Base-by-base conservation (phyloP, 1,140 invertebrate genomes). In the Psix sp. region DNA sequence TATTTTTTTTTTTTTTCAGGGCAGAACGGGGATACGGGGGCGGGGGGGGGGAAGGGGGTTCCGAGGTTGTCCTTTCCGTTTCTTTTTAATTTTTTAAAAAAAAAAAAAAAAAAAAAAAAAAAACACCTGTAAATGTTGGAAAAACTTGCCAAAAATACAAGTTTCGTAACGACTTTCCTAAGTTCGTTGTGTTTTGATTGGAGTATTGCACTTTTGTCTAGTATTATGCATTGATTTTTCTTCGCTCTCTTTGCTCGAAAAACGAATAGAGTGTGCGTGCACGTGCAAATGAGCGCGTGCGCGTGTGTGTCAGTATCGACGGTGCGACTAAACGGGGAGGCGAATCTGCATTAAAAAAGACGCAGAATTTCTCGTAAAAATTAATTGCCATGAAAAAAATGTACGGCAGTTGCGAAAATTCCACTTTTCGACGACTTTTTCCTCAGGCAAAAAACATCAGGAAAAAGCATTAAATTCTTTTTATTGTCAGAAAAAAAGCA, bases 341-440 rank as follows among this genome's bases (percentile, higher is more conserved):
- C 59, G 72, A 76, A 76, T 70, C 73, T 70, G 73, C 73, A 76
- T 76, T 76, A 70, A 76, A 76, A 76, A 76, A 76, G 73, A 70
- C 66, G 73, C 73, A 76, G 73, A 76, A 76, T 71, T 75, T 76
- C 73, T 66, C 73, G 73, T 66, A 71, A 76, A 76, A 76, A 76
- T 71, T 76, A 71, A 70, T 76, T 70, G 66, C 60, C 36, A 57
- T 42, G 65, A 45, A 71, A 66, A 68, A 74, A 76, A 57, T 60
- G 42, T 42, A 51, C 62, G 39, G 14, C 52, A 45, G 18, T 60
- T 35, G 57, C 29, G 29, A 67, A 74, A 67, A 74, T 57, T 52
- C 51, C 40, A 40, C 26, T 57, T 51, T 63, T 63, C 40, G 35
- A 33, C 31, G 42, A 51, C 57, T 59, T 57, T 72, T 62, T 38